A percentile compares a stretch with the other conserved stretches of the same genome.
These are phyloP conservation scores for Nyctereutes procyonoides DNA, from an alignment of 2,113 vertebrate genomes.

Conservation along the genomic window DNA sequence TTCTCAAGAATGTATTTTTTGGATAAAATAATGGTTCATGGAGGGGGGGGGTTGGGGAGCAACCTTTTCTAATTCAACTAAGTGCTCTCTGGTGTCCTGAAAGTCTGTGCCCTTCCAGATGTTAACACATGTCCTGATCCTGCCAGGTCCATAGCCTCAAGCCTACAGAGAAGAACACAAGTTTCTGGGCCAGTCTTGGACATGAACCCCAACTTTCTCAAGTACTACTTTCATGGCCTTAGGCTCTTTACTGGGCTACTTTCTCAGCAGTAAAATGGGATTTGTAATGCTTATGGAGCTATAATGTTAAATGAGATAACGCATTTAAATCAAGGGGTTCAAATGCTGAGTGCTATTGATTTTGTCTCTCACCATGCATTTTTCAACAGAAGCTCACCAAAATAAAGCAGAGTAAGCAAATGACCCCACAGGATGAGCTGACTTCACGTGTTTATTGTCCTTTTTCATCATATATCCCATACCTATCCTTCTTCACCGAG, in stretches of 20 bases:
- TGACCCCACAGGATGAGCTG: too few species aligned
- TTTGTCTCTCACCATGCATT: neutral
- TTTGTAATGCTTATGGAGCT: neutral
- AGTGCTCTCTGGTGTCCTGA: neutral
- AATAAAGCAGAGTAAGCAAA: neutral
- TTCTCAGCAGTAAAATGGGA: conserved; percentile 39
- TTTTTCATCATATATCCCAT: neutral
- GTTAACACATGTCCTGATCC: neutral
- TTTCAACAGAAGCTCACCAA: neutral
- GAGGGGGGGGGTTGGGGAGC: neutral
- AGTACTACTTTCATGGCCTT: neutral
- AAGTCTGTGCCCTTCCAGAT: neutral
- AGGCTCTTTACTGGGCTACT: neutral
- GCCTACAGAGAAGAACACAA: neutral
- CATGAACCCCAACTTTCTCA: neutral
- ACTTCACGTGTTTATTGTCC: neutral
- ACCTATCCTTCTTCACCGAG: neutral
- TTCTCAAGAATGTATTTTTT: neutral
- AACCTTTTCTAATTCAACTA: neutral
- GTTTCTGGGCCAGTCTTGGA: neutral
- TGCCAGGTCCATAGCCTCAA: neutral
- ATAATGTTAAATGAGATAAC: conserved; percentile 45
- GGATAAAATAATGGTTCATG: neutral
- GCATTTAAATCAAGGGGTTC: neutral
- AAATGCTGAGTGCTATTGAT: conserved; percentile 50